These are phyloP conservation scores for Hesperophylax magnus DNA, from an alignment of 1,140 invertebrate genomes.

Conservation along the genomic window DNA sequence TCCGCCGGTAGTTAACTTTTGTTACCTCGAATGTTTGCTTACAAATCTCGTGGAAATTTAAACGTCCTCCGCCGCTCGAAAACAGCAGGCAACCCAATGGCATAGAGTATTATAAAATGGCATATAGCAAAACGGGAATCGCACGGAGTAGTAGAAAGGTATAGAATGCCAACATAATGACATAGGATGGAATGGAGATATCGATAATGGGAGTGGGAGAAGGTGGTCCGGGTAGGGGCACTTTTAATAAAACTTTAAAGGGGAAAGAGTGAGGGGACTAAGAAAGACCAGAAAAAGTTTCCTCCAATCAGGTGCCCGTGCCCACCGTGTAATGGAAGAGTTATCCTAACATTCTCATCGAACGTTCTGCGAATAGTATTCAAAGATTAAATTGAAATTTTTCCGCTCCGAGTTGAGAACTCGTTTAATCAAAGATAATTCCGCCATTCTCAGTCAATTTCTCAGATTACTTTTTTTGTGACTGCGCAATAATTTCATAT, in stretches of 20 bases:
- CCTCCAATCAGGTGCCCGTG: conserved; percentile 23
- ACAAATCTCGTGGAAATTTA: not conserved
- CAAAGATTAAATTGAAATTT: conserved; percentile 19
- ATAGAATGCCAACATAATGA: conserved; percentile 48
- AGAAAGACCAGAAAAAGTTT: conserved; percentile 25
- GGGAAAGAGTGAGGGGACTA: not conserved
- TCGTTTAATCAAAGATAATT: not conserved
- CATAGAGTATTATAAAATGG: too few relatives aligned
- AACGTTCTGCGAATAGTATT: not conserved
- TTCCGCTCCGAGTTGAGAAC: not conserved
- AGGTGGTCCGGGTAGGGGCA: not conserved
- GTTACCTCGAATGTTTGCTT: not conserved
- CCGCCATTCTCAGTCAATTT: not conserved
- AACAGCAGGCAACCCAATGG: too few relatives aligned
- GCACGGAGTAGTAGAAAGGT: not conserved
- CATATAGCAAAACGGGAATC: too few relatives aligned
- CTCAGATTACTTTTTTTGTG: not conserved
- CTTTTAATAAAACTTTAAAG: conserved; percentile 27
- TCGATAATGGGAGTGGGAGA: conserved; percentile 34
- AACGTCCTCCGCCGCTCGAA: not conserved
- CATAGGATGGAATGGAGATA: conserved; percentile 44
- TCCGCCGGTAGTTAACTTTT: too few relatives aligned
- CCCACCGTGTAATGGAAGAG: conserved; percentile 14
- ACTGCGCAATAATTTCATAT: too few relatives aligned
- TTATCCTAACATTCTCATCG: not conserved